Evolutionary conservation across 2,797 vertebrate genomes (phyloP), one percentile per base, ranked within the genome.

Genomic region (Coranthus polyacanthus): DNA sequence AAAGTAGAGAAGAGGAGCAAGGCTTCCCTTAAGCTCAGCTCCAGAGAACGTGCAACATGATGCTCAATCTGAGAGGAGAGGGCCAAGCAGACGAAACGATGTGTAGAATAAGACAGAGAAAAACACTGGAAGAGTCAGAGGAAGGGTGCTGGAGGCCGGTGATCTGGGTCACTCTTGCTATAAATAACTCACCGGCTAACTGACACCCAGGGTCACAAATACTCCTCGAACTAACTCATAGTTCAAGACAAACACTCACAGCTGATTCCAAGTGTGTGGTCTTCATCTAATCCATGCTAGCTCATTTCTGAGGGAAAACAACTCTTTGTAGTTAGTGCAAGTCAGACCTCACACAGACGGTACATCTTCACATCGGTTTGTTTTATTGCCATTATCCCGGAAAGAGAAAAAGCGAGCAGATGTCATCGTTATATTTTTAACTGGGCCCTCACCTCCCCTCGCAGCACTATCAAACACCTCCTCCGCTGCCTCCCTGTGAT

Each of bases 161-260:
- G 89, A 94, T 92, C 80, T 93, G 89, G 90, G 88, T 92, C 88
- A 92, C 66, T 81, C 65, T 45, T 66, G 69, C 91, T 94, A 93
- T 92, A 90, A 93, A 93, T 93, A 94, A 81, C 90, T 78, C 76
- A 65, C 77, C 67, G 81, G 87, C 68, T 81, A 90, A 89, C 68
- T 62, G 84, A 90, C 81, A 92, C 84, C 81, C 37, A 81, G 73
- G 77, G 85, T 91, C 85, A 86, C 78, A 83, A 75, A 86, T 84
- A 72, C 55, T 55, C 71, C 59, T 66, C 32, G 72, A 79, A 82
- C 78, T 34, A 75, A 59, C 62, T 78, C 57, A 68, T 44, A 68
- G 57, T 63, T 59, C 44, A 41, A 66, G 65, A 80, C 18, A 39
- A 47, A 54, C 44, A 52, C 24, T 38, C 45, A 16, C 43, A 63